Percentiles rank a stretch among this genome's conserved stretches.
These are phyloP conservation scores for Phytoseiulus persimilis DNA, from an alignment of 2,888 invertebrate species.

Conservation along the genomic window DNA sequence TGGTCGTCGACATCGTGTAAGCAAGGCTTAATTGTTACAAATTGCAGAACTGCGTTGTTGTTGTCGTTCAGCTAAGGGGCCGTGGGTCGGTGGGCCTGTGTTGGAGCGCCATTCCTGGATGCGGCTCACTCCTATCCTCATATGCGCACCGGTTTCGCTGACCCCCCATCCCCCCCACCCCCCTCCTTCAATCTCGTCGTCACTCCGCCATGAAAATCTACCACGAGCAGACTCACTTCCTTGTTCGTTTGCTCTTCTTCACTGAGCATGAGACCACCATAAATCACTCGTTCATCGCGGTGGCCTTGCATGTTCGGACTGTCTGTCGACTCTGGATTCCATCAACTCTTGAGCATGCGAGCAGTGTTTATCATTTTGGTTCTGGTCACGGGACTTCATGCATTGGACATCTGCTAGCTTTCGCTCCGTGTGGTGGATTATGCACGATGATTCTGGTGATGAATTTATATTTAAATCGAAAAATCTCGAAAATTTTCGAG, in stretches of 20 bases:
- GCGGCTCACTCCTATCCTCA: not conserved
- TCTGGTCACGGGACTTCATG: not conserved
- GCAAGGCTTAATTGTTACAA: slow-evolving; percentile 35
- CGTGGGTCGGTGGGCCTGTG: not conserved
- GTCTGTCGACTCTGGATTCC: not conserved
- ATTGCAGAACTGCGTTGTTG: slow-evolving; percentile 15
- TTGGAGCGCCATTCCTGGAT: not conserved
- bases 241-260: not conserved
- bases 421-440: no score
- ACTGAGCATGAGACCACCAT: not conserved
- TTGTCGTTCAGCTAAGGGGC: not conserved
- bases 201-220: not conserved
- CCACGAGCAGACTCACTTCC: not conserved
- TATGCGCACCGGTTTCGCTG: not conserved
- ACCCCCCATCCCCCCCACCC: not conserved
- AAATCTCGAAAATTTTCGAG: no score
- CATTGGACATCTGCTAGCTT: no score
- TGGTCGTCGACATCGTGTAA: not conserved
- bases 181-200: not conserved
- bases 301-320: not conserved
- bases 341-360: not conserved
- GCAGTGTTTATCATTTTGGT: not conserved
- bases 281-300: not conserved
- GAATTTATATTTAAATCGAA: no score
- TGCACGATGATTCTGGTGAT: no score